Evolutionary conservation across 2,113 vertebrate species (phyloP).

Genomic region (Protobothrops mucrosquamatus): DNA sequence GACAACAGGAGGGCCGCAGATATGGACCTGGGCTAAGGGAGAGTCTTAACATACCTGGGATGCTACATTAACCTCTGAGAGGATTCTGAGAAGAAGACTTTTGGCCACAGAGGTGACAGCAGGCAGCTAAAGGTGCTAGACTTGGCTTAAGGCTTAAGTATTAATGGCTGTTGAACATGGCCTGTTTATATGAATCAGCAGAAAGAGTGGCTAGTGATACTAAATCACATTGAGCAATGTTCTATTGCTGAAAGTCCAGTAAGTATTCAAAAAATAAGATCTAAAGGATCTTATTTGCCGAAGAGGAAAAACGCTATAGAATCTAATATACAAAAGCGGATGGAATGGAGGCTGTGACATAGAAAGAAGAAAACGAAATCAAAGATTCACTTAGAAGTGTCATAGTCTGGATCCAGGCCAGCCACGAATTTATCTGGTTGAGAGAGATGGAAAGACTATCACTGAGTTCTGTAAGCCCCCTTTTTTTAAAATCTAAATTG

Average conservation of each 20-base stretch:
- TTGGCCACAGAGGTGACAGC: neutral
- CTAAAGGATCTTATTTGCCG: neutral
- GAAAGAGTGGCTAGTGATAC: neutral
- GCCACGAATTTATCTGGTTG: neutral
- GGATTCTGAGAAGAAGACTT: neutral
- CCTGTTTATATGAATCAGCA: neutral
- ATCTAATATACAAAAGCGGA: neutral
- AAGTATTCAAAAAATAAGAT: neutral
- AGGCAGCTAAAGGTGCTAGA: neutral
- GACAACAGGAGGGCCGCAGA: neutral
- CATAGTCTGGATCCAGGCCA: neutral
- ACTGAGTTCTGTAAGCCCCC: neutral
- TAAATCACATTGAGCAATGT: neutral
- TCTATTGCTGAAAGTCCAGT: neutral
- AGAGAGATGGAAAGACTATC: neutral
- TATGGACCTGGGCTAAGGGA: neutral
- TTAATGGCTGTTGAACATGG: neutral
- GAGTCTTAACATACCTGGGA: neutral
- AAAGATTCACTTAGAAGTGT: neutral
- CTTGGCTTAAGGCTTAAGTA: neutral
- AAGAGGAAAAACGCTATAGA: neutral
- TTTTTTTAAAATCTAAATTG: neutral
- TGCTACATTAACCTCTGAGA: neutral
- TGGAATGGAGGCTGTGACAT: neutral
- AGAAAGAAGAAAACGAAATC: neutral